Base-by-base conservation (phyloP, 2,888 invertebrate species). In the Cryptosula pallasiana region DNA sequence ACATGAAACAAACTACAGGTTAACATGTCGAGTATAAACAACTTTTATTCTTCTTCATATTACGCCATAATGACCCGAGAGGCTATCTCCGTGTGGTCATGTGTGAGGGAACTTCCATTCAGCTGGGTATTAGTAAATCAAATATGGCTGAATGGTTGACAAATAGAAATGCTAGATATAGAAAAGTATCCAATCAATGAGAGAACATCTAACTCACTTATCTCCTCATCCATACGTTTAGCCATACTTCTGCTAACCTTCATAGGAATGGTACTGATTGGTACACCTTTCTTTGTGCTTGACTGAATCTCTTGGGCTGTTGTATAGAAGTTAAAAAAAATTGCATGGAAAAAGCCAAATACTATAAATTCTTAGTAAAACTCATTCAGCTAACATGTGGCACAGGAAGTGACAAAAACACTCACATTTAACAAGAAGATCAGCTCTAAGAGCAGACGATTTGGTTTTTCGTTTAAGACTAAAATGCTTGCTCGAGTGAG, bases 401-500 rank as follows among this genome's bases (percentile, higher is more conserved):
- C n/a, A n/a, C n/a, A n/a, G n/a, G n/a, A n/a, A n/a, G n/a, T n/a
- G n/a, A n/a, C n/a, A n/a, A 20, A 45, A 45, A 20, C 45, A 76
- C 83, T 79, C 77, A 86, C 86, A 94, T 85, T 96, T 96, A 78
- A 94, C 93, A 45, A 97, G 84, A 27, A 97, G 86, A 82, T 98
- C 97, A 20, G 92, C 92, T 73, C 95, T 88, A 27, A 97, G 86
- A 5, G 93, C 90, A 0, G 94, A 94, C 45, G 96, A 95, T 86
- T 97, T 98, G 0, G 96, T 95, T 85, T 95, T 95, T 71, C 94
- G 89, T 86, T 94, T 95, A 35, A 95, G 85, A 13, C 92, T 92
- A 82, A 97, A 97, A 86, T 97, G 95, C 86, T 95, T 95, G 0
- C 91, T 89, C 0, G 94, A 90, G 72, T 90, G 90, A 1, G 93